These are phyloP conservation scores for Frankliniella intonsa DNA, from an alignment of 2,888 invertebrate species.

Conservation along the genomic window DNA sequence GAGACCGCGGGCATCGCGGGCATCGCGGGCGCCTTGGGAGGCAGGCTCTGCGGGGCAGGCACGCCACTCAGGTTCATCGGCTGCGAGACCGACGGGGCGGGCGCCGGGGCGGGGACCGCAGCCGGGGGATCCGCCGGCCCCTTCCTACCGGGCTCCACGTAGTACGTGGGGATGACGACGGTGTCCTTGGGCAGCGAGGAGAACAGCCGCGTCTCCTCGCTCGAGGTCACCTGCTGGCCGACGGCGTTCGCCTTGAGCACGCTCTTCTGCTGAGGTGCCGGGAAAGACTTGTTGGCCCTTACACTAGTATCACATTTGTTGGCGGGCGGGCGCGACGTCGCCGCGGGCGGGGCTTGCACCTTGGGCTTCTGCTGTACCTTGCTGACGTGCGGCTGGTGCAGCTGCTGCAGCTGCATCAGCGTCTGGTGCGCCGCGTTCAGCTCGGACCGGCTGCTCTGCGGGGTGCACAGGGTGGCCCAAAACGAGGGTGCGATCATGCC, in stretches of 20 bases:
- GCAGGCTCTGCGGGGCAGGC: not conserved
- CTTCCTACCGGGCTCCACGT: constrained; percentile 14
- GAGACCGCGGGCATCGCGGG: not conserved
- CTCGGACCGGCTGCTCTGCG: not conserved
- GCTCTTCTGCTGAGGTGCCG: not conserved
- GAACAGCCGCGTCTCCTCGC: not conserved
- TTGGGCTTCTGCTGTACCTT: not conserved
- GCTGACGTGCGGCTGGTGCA: not conserved
- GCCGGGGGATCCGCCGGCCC: not conserved
- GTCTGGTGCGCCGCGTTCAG: not conserved
- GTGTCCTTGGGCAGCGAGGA: not conserved
- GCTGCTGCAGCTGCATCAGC: not conserved
- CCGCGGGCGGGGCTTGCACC: not conserved
- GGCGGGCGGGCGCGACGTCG: not conserved
- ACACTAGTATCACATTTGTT: constrained; percentile 19
- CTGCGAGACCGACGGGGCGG: not conserved
- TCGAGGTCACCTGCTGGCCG: not conserved
- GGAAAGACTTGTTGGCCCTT: not conserved
- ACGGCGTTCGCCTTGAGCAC: not conserved
- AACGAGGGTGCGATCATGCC: not conserved
- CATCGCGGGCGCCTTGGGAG: not conserved
- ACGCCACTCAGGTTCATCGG: constrained; percentile 15
- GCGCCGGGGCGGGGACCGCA: not conserved
- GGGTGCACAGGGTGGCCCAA: not conserved
- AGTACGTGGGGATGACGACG: constrained; percentile 5